Conservation (phyloP, 2,888 invertebrate species). For the Caenorhabditis auriculariae region DNA sequence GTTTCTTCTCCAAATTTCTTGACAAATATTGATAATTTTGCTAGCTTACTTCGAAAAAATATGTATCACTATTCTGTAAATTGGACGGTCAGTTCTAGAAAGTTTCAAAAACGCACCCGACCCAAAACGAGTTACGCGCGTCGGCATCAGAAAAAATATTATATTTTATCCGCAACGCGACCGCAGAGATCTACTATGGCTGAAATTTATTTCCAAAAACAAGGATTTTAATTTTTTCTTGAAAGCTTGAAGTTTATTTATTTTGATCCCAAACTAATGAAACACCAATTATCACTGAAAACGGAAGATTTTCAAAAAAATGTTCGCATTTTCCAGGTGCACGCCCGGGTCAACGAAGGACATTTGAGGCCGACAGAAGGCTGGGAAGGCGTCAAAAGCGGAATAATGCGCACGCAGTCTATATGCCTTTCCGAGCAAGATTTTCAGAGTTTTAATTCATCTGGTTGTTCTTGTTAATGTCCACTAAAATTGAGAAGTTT, state of each 20-base stretch:
- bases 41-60: too few relatives aligned
- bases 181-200: too few relatives aligned
- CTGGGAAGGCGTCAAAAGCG: conserved; percentile 60
- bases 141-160: too few relatives aligned
- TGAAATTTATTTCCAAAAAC: too few relatives aligned
- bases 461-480: conserved; percentile 43
- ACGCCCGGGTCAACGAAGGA: conserved; percentile 49
- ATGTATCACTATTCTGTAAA: too few relatives aligned
- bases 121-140: too few relatives aligned
- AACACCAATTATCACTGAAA: background rate
- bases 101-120: too few relatives aligned
- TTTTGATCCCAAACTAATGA: background rate
- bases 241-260: too few relatives aligned
- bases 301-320: background rate
- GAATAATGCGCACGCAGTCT: conserved; percentile 52
- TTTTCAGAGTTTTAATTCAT: conserved; percentile 20
- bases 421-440: conserved; percentile 55
- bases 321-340: conserved; percentile 35
- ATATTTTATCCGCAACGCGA: too few relatives aligned
- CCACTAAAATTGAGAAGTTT: conserved; percentile 14
- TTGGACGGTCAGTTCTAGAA: too few relatives aligned
- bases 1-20: background rate
- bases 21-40: background rate
- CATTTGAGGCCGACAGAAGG: conserved; percentile 48
- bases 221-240: too few relatives aligned